phyloP scores from a whole-genome alignment of 1,140 invertebrate species.

The Drosophila takahashii region DNA sequence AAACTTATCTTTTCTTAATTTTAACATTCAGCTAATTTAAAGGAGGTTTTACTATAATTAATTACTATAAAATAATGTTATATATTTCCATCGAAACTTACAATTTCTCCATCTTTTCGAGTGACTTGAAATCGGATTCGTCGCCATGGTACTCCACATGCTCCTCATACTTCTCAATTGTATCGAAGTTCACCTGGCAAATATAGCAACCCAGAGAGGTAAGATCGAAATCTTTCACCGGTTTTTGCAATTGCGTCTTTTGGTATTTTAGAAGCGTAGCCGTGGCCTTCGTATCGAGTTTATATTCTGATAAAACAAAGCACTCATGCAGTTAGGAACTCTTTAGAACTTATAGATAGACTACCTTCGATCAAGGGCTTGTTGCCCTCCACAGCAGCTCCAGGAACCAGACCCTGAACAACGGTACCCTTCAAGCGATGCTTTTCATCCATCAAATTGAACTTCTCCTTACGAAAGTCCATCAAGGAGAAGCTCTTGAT shows the following conservation, averaged over 20 bases:
- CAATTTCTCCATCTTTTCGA: conserved; percentile 60
- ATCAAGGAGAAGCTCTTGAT: conserved; percentile 59
- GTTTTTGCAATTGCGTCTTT: conserved; percentile 44
- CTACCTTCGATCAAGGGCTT: conserved; percentile 52
- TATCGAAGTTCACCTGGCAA: conserved; percentile 73
- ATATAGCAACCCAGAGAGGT: conserved; percentile 71
- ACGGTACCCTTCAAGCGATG: conserved; percentile 32
- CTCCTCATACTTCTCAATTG: conserved; percentile 71
- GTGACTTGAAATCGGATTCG: conserved; percentile 71
- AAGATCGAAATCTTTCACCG: conserved; percentile 42
- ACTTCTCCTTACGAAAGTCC: conserved; percentile 71
- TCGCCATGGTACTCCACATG: conserved; percentile 74
- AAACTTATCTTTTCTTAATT: too few relatives aligned
- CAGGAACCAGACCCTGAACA: conserved; percentile 8
- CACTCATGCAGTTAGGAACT: neutral
- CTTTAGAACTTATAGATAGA: neutral
- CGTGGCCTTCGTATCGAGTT: conserved; percentile 44
- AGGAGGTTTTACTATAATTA: too few relatives aligned
- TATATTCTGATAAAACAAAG: conserved; percentile 28
- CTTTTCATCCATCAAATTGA: conserved; percentile 59
- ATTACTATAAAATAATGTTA: too few relatives aligned
- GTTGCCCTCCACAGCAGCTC: conserved; percentile 10
- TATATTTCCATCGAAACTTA: too few relatives aligned
- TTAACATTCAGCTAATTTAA: too few relatives aligned
- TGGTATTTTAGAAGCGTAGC: conserved; percentile 60